Conservation (phyloP, 2,797 vertebrate genomes). For the Vultur gryphus region DNA sequence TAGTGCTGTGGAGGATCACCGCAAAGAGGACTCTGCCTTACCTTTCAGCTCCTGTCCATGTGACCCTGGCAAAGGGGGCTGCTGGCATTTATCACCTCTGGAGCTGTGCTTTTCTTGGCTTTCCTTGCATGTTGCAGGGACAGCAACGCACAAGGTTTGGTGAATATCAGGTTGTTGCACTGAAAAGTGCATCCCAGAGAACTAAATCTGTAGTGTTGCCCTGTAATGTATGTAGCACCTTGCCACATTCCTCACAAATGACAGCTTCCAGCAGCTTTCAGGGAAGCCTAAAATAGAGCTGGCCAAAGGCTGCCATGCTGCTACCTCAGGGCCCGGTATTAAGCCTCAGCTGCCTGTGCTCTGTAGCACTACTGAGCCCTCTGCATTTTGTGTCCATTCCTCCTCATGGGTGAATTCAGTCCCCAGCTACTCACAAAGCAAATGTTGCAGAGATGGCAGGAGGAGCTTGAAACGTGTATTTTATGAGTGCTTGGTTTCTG, state of each 20-base stretch:
- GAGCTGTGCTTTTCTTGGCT: not conserved
- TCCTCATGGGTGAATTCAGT: not conserved
- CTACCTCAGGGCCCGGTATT: not conserved
- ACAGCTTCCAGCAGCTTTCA: not conserved
- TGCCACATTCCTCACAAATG: not conserved
- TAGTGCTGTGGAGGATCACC: not conserved
- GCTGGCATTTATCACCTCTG: not conserved
- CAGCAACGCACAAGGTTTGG: not conserved
- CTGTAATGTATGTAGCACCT: not conserved
- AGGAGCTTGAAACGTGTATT: not conserved
- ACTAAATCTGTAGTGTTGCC: not conserved
- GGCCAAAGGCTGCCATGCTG: not conserved
- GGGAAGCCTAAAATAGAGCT: not conserved
- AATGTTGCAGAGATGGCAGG: not conserved
- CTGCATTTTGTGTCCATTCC: not conserved
- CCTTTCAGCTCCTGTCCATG: not conserved
- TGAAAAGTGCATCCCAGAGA: not conserved
- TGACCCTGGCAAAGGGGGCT: not conserved
- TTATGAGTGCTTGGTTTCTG: not conserved
- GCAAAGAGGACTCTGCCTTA: not conserved
- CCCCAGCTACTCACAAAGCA: not conserved
- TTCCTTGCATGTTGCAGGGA: not conserved
- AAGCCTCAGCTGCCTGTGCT: not conserved
- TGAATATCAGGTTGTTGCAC: not conserved
- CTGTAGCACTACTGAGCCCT: not conserved